phyloP scores from a whole-genome alignment of 2,888 invertebrate species.

The Drosophila flavopinicola region DNA sequence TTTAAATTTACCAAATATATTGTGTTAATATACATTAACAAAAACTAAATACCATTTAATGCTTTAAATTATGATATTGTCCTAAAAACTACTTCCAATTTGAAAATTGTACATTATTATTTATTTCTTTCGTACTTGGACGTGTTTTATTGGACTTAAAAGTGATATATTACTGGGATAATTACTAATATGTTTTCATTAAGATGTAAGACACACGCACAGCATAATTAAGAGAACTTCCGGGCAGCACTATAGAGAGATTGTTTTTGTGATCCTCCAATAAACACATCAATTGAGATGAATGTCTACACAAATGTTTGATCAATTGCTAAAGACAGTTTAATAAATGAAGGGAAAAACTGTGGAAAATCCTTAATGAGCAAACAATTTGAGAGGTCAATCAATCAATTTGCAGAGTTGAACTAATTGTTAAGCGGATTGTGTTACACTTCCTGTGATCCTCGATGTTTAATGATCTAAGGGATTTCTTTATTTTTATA shows the following conservation, averaged over 20 bases:
- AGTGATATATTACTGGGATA: slow-evolving; percentile 25
- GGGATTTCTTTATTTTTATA: no score
- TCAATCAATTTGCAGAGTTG: slow-evolving; percentile 12
- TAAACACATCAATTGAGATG: slow-evolving; percentile 65
- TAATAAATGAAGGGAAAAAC: slow-evolving; percentile 4
- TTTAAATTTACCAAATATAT: no score
- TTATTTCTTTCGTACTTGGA: background rate
- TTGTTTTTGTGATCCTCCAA: background rate
- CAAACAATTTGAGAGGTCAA: slow-evolving; percentile 18
- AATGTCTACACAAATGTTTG: slow-evolving; percentile 41
- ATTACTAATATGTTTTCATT: slow-evolving; percentile 52
- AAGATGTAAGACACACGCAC: slow-evolving; percentile 3
- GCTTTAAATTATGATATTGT: no score
- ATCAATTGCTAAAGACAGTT: slow-evolving; percentile 37
- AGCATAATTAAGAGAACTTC: slow-evolving; percentile 45
- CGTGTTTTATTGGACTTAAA: slow-evolving; percentile 1
- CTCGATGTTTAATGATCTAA: slow-evolving; percentile 39
- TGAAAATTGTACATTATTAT: no score
- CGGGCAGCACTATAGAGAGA: slow-evolving; percentile 4
- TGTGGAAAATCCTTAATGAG: slow-evolving; percentile 13
- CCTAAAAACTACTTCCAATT: no score
- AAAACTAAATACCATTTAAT: no score
- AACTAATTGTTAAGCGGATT: slow-evolving; percentile 21
- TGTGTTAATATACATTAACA: no score
- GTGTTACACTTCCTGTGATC: slow-evolving; percentile 34